Base-by-base conservation (phyloP, 2,797 vertebrate genomes). In the Mycteria americana region DNA sequence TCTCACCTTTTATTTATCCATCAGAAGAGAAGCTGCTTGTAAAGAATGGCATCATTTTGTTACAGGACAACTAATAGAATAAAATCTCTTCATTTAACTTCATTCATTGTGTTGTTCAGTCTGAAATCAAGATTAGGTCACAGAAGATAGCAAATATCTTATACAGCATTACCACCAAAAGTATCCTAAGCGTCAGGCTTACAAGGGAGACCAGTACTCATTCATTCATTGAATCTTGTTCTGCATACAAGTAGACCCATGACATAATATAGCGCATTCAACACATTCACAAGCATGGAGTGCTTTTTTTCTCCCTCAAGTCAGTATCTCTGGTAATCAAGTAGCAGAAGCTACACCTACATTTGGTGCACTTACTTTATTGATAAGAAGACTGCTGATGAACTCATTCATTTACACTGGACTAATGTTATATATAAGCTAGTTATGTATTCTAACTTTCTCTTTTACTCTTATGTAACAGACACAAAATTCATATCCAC, bases 401-500 rank as follows among this genome's bases (percentile, higher is more conserved):
- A 86, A 72, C 39, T 83, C 35, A 86, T 74, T 89, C 57, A 91
- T 94, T 96, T 46, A 75, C 27, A 46, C 8, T 43, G 85, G 82
- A 92, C 59, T 85, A 72, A 85, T 31, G 67, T 79, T 73, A 88
- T 43, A 81, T 51, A 21, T 88, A 93, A 92, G 69, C 73, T 64
- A 79, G 76, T 82, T 91, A 93, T 46, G 31, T 41, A 90, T 73
- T 41, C 27, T 89, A 84, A 51, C 22, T 30, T 73, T 91, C 74
- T 84, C 69, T 90, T 97, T 82, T 53, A 81, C 68, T 89, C 37
- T 95, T 68, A 53, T 79, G 74, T 82, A 95, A 91, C 24, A 97
- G 70, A 92, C 33, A 83, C 5, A 7, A 97, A 97, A 97, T 96
- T 95, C 48, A 93, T 65, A 93, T 92, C 30, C 84, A 94, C 39